Evolutionary conservation across 2,113 vertebrate genomes (phyloP).

Genomic region (Nerophis lumbriciformis): DNA sequence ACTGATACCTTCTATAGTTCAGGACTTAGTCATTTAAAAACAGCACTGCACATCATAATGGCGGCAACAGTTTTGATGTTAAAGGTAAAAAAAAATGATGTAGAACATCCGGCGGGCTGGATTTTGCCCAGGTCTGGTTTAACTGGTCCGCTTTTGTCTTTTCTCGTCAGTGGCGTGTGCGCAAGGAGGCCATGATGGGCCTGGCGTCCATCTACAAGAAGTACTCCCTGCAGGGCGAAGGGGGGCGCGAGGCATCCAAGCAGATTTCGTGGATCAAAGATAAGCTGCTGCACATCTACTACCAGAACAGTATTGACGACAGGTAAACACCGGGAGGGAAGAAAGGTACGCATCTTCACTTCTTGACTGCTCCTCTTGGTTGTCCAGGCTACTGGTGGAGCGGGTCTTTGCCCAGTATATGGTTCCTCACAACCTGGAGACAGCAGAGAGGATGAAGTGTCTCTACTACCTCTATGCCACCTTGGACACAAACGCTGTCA

Average conservation of each 20-base stretch:
- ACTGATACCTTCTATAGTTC: too few species aligned
- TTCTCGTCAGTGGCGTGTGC: slow-evolving; percentile 86
- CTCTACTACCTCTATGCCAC: slow-evolving; percentile 96
- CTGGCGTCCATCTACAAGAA: slow-evolving; percentile 98
- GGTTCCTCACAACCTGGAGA: slow-evolving; percentile 96
- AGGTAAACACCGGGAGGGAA: slow-evolving; percentile 62
- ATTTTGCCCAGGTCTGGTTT: neutral
- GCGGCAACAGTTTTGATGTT: too few species aligned
- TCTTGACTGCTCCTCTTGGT: neutral
- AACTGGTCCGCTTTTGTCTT: neutral
- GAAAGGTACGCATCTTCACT: neutral
- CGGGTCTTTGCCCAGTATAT: slow-evolving; percentile 96
- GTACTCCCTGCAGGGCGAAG: slow-evolving; percentile 91
- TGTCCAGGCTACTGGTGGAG: slow-evolving; percentile 86
- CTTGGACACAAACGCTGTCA: slow-evolving; percentile 91
- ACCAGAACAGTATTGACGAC: slow-evolving; percentile 99
- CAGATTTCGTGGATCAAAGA: slow-evolving; percentile 99
- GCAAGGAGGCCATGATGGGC: slow-evolving; percentile 99
- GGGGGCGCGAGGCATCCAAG: slow-evolving; percentile 93
- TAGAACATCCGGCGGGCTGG: too few species aligned
- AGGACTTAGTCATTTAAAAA: too few species aligned
- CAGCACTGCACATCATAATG: too few species aligned
- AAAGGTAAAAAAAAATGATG: too few species aligned
- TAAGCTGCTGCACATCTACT: slow-evolving; percentile 97
- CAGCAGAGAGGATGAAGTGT: slow-evolving; percentile 93